Percentiles rank a stretch among this genome's conserved stretches.
phyloP scores from a whole-genome alignment of 2,888 invertebrate genomes.

The Beris chalybata region DNA sequence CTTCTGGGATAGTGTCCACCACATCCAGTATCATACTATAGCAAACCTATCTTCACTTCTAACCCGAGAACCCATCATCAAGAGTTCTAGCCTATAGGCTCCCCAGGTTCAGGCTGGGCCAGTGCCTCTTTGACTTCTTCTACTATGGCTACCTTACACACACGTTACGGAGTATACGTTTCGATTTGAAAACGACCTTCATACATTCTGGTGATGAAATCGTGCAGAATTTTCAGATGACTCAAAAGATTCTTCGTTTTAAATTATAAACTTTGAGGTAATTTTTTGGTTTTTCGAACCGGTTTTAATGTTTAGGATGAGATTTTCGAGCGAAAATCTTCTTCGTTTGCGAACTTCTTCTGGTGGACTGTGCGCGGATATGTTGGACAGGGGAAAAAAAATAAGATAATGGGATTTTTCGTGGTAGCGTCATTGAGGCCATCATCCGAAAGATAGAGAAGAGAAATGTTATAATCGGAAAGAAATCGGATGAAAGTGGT shows the following conservation, averaged over 20 bases:
- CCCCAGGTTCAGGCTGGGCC: neutral
- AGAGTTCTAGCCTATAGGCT: neutral
- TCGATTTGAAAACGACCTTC: constrained; percentile 26
- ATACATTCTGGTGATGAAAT: constrained; percentile 31
- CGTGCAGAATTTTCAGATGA: constrained; percentile 29
- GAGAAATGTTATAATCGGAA: constrained; percentile 6
- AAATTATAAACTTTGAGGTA: constrained; percentile 21
- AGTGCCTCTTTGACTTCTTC: too few species aligned
- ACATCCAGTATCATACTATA: neutral
- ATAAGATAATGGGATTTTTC: neutral
- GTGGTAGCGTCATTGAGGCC: constrained; percentile 17
- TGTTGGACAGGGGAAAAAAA: neutral
- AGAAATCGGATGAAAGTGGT: constrained; percentile 25
- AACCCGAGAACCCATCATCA: neutral
- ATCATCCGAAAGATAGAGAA: constrained; percentile 5
- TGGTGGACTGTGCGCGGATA: neutral
- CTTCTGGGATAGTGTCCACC: too few species aligned
- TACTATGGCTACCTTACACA: constrained; percentile 1
- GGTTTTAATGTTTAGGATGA: constrained; percentile 29
- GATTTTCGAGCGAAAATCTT: constrained; percentile 10
- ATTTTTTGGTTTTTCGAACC: constrained; percentile 19
- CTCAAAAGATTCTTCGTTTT: constrained; percentile 30
- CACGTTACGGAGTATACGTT: neutral
- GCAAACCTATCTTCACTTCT: too few species aligned
- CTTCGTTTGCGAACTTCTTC: neutral